Percentiles rank a stretch among this genome's conserved stretches.
Evolutionary conservation across 2,113 vertebrate genomes (phyloP).

Genomic region (Struthio camelus): DNA sequence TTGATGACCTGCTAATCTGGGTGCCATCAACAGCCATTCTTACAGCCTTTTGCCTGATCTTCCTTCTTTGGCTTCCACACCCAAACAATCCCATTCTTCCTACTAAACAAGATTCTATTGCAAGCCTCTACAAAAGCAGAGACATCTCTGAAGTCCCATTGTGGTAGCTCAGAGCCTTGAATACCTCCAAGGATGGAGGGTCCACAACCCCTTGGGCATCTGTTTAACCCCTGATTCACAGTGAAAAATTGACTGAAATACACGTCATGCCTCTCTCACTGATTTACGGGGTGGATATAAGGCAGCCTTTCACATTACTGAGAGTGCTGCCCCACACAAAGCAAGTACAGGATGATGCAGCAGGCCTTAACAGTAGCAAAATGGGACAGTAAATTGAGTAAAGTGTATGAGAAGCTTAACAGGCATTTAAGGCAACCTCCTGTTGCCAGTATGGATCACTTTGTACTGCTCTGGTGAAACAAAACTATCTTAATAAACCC

Average conservation of each 20-base stretch:
- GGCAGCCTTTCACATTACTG: not conserved
- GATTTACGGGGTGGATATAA: not conserved
- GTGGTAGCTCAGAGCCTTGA: not conserved
- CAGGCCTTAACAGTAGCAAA: not conserved
- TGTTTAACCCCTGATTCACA: not conserved
- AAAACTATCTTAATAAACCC: not conserved
- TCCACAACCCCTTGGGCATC: rapidly evolving
- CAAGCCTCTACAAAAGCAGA: not conserved
- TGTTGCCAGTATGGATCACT: not conserved
- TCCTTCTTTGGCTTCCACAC: not conserved
- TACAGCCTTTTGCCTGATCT: rapidly evolving
- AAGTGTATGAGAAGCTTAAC: not conserved
- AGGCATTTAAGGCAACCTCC: not conserved
- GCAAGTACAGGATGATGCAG: not conserved
- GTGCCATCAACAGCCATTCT: not conserved
- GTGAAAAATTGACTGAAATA: not conserved
- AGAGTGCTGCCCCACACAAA: not conserved
- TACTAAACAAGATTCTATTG: not conserved
- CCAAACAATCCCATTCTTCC: not conserved
- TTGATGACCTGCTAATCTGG: not conserved
- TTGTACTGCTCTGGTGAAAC: not conserved
- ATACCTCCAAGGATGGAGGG: not conserved
- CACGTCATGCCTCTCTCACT: not conserved
- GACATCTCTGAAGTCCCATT: not conserved
- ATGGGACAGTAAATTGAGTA: not conserved